These are phyloP conservation scores for Alentia gelatinosa DNA, from an alignment of 2,888 invertebrate genomes.

Conservation along the genomic window DNA sequence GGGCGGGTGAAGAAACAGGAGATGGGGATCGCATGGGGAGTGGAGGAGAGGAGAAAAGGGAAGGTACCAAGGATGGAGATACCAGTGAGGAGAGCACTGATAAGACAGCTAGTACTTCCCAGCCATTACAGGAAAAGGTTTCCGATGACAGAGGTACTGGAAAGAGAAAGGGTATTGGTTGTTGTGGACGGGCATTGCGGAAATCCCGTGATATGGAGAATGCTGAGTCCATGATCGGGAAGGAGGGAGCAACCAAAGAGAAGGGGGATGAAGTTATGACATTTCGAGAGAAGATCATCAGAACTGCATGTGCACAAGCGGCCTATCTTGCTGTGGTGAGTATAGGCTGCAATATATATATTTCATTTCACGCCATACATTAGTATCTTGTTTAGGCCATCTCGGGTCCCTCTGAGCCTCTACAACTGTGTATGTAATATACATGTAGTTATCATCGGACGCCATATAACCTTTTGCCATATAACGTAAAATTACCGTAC, in stretches of 20 bases:
- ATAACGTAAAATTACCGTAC: no score
- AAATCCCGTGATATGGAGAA: neutral
- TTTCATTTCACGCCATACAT: no score
- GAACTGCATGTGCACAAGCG: conserved; percentile 46
- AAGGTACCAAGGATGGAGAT: neutral
- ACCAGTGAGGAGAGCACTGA: neutral
- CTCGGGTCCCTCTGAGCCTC: no score
- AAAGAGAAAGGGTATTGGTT: neutral
- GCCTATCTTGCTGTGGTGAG: conserved; percentile 50
- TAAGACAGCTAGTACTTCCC: no score
- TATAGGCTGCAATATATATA: neutral
- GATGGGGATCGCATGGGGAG: neutral
- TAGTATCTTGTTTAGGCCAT: no score
- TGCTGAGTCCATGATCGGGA: neutral
- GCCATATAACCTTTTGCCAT: no score
- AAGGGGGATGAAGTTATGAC: conserved; percentile 8
- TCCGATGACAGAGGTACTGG: neutral
- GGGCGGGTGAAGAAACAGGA: neutral
- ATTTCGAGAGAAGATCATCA: neutral
- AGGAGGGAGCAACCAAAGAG: neutral
- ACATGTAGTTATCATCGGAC: no score
- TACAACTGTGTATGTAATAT: no score
- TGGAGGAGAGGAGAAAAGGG: neutral
- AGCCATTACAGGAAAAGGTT: neutral
- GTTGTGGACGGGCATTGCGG: no score